phyloP scores from a whole-genome alignment of 1,140 invertebrate genomes.

The Lethrus apterus region DNA sequence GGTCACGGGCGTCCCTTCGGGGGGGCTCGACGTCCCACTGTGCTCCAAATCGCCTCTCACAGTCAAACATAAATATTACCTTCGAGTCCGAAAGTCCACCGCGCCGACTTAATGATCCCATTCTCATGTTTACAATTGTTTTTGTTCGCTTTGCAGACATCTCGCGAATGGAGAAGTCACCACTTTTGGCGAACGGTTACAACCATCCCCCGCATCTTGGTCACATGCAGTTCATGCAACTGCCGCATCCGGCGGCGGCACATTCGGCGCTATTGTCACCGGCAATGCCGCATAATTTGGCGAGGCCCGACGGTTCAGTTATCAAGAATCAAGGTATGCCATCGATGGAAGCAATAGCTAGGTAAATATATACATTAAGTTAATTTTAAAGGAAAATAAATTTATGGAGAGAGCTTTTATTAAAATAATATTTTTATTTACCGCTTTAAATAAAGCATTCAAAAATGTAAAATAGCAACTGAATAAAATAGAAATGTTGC shows the following conservation, averaged over 20 bases:
- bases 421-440: too few relatives aligned
- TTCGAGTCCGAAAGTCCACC: neutral
- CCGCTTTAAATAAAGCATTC: too few relatives aligned
- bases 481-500: too few relatives aligned
- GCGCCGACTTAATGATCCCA: neutral
- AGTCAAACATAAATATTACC: conserved; percentile 21
- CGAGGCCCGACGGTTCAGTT: conserved; percentile 58
- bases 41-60: conserved; percentile 34
- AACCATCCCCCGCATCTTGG: conserved; percentile 87
- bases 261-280: conserved; percentile 76
- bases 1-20: conserved; percentile 27
- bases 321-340: conserved; percentile 70
- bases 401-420: too few relatives aligned
- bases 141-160: conserved; percentile 57
- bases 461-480: too few relatives aligned
- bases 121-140: neutral
- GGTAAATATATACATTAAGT: conserved; percentile 46
- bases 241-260: conserved; percentile 62
- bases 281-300: conserved; percentile 76
- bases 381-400: too few relatives aligned
- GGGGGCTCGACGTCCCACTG: conserved; percentile 27
- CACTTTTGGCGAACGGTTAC: conserved; percentile 86
- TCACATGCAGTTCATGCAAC: conserved; percentile 85
- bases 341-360: conserved; percentile 77
- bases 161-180: conserved; percentile 82